Evolutionary conservation across 2,113 vertebrate species (phyloP).

Genomic region (Pseudorectes ferrugineus): DNA sequence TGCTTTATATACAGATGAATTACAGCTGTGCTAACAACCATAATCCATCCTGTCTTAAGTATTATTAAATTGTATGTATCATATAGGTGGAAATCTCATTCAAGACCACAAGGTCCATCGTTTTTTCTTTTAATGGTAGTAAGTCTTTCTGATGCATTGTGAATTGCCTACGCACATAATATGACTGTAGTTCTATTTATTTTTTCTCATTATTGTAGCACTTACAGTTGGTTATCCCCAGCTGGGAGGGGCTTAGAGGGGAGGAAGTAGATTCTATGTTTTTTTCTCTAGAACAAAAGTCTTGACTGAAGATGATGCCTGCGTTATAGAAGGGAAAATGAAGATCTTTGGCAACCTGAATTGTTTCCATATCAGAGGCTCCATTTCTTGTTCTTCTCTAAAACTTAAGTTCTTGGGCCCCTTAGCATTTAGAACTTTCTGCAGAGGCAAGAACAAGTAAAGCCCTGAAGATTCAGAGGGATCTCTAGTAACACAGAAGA

Average conservation of each 20-base stretch:
- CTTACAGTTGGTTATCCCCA: neutral
- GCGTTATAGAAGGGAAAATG: neutral
- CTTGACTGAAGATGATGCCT: neutral
- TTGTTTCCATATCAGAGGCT: neutral
- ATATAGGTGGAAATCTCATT: neutral
- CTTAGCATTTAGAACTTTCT: neutral
- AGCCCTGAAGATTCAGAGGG: neutral
- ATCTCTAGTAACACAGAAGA: neutral
- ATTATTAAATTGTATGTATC: neutral
- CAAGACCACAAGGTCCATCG: neutral
- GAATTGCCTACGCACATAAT: neutral
- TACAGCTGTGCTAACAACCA: neutral
- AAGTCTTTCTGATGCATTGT: neutral
- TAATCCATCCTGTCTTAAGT: neutral
- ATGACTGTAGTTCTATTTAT: neutral
- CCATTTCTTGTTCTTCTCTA: neutral
- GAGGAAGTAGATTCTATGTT: neutral
- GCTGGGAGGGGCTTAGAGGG: neutral
- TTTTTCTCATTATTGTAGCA: neutral
- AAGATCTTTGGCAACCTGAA: neutral
- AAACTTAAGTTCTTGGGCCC: neutral
- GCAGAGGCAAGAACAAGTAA: neutral
- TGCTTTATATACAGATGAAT: neutral
- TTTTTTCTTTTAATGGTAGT: neutral
- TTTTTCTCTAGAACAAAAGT: neutral